These are phyloP conservation scores for Acleris literana DNA, from an alignment of 2,888 invertebrate genomes.

Conservation along the genomic window DNA sequence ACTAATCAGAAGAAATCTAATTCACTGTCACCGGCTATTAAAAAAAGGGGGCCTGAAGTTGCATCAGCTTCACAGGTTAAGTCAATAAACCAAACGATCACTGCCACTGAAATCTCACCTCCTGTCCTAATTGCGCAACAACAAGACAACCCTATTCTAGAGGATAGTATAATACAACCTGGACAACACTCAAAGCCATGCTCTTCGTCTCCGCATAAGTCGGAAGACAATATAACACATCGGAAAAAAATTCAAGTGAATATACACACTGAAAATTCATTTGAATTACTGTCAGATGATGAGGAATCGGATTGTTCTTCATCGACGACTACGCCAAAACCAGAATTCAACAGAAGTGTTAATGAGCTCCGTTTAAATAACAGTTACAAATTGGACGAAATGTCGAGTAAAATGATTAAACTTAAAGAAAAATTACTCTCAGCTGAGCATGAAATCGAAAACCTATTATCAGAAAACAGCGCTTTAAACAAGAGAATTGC, in stretches of 20 bases:
- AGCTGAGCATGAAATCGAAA: background rate
- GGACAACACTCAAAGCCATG: background rate
- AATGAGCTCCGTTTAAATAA: background rate
- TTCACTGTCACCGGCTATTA: too few relatives aligned
- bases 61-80: too few relatives aligned
- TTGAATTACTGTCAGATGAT: background rate
- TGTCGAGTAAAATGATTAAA: background rate
- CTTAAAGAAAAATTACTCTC: background rate
- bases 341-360: background rate
- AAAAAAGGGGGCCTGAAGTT: too few relatives aligned
- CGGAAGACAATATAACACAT: background rate
- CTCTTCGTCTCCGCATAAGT: background rate
- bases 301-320: background rate
- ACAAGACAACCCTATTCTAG: background rate
- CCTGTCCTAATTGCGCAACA: too few relatives aligned
- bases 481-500: background rate
- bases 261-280: background rate
- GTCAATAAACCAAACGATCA: too few relatives aligned
- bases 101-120: too few relatives aligned
- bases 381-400: slow-evolving; percentile 2
- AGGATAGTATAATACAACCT: background rate
- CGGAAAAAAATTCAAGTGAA: background rate
- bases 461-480: background rate
- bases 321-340: background rate
- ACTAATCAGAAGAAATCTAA: too few relatives aligned